These are phyloP conservation scores for Riparia riparia DNA, from an alignment of 2,113 vertebrate species.

Conservation along the genomic window DNA sequence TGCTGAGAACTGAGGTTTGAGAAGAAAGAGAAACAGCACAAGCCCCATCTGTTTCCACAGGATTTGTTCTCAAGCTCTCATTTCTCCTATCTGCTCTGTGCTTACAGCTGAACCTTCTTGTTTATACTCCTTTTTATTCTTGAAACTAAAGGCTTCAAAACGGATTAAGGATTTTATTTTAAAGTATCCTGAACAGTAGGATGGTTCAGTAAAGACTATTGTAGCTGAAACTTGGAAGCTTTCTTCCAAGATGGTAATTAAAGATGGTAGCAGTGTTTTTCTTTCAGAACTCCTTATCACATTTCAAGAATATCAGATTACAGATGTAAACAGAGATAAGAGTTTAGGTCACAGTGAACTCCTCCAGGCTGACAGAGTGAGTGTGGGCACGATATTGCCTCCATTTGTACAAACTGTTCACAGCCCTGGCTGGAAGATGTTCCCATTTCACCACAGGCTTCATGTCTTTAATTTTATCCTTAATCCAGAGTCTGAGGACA, in stretches of 20 bases:
- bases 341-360: background rate
- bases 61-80: conserved; percentile 23
- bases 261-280: background rate
- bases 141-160: background rate
- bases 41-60: conserved; percentile 33
- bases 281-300: background rate
- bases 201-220: background rate
- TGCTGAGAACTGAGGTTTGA: conserved; percentile 43
- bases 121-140: conserved; percentile 9
- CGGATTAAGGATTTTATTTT: background rate
- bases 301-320: background rate
- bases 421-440: background rate
- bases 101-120: background rate
- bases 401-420: background rate
- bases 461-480: background rate
- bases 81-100: background rate
- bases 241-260: background rate
- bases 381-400: background rate
- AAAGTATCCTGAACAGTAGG: background rate
- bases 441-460: background rate
- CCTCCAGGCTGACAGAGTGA: background rate
- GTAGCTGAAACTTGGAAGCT: background rate
- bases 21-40: conserved; percentile 1
- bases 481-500: conserved; percentile 6
- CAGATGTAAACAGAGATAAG: background rate